Percentiles rank a stretch among this genome's conserved stretches.
phyloP scores from a whole-genome alignment of 2,113 vertebrate species.

The Ictidomys tridecemlineatus region DNA sequence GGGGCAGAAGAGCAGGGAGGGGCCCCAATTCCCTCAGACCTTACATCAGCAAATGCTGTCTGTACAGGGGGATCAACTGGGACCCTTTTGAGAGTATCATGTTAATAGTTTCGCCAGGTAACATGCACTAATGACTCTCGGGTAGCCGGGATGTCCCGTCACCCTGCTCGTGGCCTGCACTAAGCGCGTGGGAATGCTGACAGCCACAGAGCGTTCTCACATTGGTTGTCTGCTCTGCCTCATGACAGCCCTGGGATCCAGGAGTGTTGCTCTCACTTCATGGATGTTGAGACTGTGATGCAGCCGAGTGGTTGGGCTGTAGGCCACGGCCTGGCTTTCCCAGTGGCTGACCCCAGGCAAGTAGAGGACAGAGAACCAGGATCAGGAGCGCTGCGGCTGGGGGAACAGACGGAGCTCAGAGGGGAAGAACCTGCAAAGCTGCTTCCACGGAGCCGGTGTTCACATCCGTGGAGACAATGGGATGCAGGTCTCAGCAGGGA shows the following conservation, averaged over 20 bases:
- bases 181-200: not conserved
- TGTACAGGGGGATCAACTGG: not conserved
- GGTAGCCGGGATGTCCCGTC: not conserved
- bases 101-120: not conserved
- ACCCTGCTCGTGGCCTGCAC: rapidly evolving
- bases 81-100: not conserved
- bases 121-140: not conserved
- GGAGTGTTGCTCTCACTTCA: not conserved
- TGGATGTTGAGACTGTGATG: not conserved
- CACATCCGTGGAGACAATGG: not conserved
- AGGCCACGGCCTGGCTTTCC: not conserved
- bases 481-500: not conserved
- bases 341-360: not conserved
- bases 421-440: not conserved
- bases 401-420: not conserved
- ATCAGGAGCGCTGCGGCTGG: not conserved
- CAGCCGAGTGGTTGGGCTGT: not conserved
- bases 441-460: not conserved
- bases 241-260: not conserved
- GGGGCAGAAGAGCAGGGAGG: not conserved
- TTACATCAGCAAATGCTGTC: not conserved
- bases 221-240: not conserved
- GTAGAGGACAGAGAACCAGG: not conserved
- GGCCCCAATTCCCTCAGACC: not conserved
- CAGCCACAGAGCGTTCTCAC: not conserved